A percentile compares a stretch with the other conserved stretches of the same genome.
These are phyloP conservation scores for Ianthella basta DNA, from an alignment of 37 sponge, comb jelly and placozoan species.

Conservation along the genomic window DNA sequence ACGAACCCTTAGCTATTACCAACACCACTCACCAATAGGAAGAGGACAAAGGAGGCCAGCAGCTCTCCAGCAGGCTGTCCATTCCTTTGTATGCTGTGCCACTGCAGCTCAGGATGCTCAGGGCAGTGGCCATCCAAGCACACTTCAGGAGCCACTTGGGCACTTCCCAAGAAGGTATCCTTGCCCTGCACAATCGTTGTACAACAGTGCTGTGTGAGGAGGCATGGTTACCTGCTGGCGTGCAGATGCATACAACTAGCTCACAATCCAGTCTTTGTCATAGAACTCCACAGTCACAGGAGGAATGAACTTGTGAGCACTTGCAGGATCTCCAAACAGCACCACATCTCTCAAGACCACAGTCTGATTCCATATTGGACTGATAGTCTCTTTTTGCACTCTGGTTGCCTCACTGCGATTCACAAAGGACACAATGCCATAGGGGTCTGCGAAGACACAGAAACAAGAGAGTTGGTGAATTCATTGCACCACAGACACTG, in stretches of 20 bases:
- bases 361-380: conserved; percentile 99
- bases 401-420: conserved; percentile 67
- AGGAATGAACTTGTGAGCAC: conserved; percentile 68
- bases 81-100: conserved; percentile 70
- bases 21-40: conserved; percentile 48
- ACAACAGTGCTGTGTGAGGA: not conserved
- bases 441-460: conserved; percentile 68
- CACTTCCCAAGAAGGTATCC: conserved; percentile 41
- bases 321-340: conserved; percentile 81
- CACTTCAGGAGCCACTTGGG: conserved; percentile 62
- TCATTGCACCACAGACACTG: not conserved
- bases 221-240: not conserved
- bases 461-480: not conserved
- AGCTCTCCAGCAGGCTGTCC: conserved; percentile 79
- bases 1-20: too few relatives aligned
- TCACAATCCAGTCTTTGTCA: conserved; percentile 91
- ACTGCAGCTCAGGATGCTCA: conserved; percentile 65
- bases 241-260: conserved; percentile 16
- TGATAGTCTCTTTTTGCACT: conserved; percentile 78
- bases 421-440: conserved; percentile 75
- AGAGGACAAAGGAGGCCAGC: conserved; percentile 92
- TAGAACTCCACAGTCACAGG: conserved; percentile 83
- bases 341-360: conserved; percentile 79
- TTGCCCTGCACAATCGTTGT: not conserved
- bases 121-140: conserved; percentile 56